Evolutionary conservation across 2,888 invertebrate species (phyloP), one percentile per base, ranked within the genome.

Genomic region (Cinara cedri): DNA sequence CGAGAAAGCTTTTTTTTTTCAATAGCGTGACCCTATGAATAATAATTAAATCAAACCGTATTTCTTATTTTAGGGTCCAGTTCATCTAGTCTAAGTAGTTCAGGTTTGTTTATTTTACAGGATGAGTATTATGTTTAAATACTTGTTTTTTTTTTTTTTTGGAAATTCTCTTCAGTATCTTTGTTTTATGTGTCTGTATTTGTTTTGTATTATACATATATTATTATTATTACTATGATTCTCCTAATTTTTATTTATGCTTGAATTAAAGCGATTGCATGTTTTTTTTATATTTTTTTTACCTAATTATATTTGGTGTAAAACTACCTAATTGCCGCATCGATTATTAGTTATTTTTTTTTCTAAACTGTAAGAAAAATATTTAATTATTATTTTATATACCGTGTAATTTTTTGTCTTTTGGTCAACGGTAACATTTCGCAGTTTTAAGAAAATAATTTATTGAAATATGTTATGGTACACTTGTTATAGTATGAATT

Each of bases 1-100:
- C 74, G 63, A 75, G 74, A 75, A 75, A 75, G 74, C 63, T 75
- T 21, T 34, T 34, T 34, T 21, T 63, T 51, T 63, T 21, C 10
- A 63, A 74, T 3, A 21, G 1, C 6, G 54, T 54, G 11, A 42
- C 21, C 26, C 16, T 9, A 63, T 8, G 9, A 65, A 54, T 8
- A 54, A 24, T 21, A 24, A 65, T 65, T 65, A 51, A 62, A 65
- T 75, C 13, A 65, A 65, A 44, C 42, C 16, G 3, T 65, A 44
- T 82, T 66, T 80, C 51, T 82, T 83, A 82, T 84, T 84, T 82
- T 85, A 85, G 85, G 85, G 82, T 85, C 85, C 82, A 85, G 84
- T 84, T 84, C 85, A 71, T 85, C 85, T 83, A 84, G 84, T 82
- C 84, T 85, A 83, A 85, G 84, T 84, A 85, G 84, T 83, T 84